Conservation (phyloP, 2,797 vertebrate genomes). For the Macropodus opercularis region DNA sequence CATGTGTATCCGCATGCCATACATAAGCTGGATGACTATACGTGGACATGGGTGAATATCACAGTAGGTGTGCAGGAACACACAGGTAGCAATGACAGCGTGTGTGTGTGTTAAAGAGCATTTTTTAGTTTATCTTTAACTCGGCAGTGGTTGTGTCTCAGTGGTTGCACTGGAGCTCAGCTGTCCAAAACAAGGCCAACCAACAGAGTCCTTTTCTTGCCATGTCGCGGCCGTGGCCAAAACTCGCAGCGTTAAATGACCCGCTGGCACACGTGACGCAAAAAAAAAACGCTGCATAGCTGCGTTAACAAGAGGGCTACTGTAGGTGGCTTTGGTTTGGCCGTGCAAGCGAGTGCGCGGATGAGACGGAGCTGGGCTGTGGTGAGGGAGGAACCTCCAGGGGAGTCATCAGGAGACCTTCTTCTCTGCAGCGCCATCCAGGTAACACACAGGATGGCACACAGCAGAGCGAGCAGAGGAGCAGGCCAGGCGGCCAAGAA, state of each 20-base stretch:
- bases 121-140: slow-evolving; percentile 35
- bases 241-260: slow-evolving; percentile 31
- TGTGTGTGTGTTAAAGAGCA: slow-evolving; percentile 4
- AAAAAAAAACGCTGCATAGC: slow-evolving; percentile 59
- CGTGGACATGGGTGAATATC: neutral
- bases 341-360: slow-evolving; percentile 19
- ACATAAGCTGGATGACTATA: neutral
- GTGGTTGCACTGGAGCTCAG: slow-evolving; percentile 33
- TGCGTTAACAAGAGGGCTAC: slow-evolving; percentile 70
- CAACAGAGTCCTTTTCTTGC: slow-evolving; percentile 47
- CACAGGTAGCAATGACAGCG: neutral
- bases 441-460: slow-evolving; percentile 4
- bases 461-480: slow-evolving; percentile 20
- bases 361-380: slow-evolving; percentile 35
- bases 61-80: slow-evolving; percentile 1
- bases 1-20: slow-evolving; percentile 42
- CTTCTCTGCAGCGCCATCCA: slow-evolving; percentile 54
- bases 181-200: slow-evolving; percentile 33
- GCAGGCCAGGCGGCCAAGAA: too few relatives aligned
- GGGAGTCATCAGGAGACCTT: slow-evolving; percentile 55
- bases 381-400: slow-evolving; percentile 60
- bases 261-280: slow-evolving; percentile 67
- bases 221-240: slow-evolving; percentile 29
- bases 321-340: slow-evolving; percentile 50
- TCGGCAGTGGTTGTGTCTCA: slow-evolving; percentile 29